A percentile compares a stretch with the other conserved stretches of the same genome.
Evolutionary conservation across 64 coral and sea anemone genomes (phyloP).

Genomic region (Montipora cactus): DNA sequence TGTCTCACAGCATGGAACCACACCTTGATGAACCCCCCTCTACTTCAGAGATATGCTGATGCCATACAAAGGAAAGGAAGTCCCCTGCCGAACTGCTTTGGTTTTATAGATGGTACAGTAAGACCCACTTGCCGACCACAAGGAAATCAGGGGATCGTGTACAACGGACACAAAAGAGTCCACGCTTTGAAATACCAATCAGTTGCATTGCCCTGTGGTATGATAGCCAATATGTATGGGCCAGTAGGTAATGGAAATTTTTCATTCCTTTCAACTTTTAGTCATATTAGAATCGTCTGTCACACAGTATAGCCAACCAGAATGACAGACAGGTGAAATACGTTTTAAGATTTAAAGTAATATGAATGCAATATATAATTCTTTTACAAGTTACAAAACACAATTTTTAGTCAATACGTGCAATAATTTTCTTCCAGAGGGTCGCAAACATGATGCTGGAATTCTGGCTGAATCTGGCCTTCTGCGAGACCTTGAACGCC

Average conservation of each 20-base stretch:
- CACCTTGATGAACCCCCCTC: too few species aligned
- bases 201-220: constrained; percentile 5
- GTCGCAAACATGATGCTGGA: constrained; percentile 21
- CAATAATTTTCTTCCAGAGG: constrained; percentile 19
- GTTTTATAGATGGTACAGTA: too few species aligned
- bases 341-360: background rate
- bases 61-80: background rate
- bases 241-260: constrained; percentile 5
- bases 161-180: background rate
- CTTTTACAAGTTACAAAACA: background rate
- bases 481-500: background rate
- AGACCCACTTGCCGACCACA: too few species aligned
- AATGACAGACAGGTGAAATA: background rate
- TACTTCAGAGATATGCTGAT: background rate
- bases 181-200: constrained; percentile 19
- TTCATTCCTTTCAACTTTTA: background rate
- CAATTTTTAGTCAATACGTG: background rate
- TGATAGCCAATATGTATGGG: constrained; percentile 31
- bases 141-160: too few species aligned
- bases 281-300: background rate
- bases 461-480: constrained; percentile 18
- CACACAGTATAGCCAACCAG: background rate
- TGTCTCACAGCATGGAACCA: too few species aligned
- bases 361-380: background rate
- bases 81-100: background rate